These are phyloP conservation scores for Rhea pennata DNA, from an alignment of 2,113 vertebrate species.

Conservation along the genomic window DNA sequence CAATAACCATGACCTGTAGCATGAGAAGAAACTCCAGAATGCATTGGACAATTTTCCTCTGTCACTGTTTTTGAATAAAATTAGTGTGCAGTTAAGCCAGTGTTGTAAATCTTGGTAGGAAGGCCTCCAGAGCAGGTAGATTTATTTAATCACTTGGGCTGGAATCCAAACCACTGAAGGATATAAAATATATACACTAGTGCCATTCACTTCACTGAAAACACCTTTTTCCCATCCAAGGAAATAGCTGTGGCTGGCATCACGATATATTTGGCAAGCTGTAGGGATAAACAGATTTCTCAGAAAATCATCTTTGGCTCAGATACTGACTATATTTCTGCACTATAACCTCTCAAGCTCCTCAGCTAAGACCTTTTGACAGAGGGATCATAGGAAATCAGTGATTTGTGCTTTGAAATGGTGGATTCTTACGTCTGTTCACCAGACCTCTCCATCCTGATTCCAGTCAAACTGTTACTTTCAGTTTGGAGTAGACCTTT, in stretches of 20 bases:
- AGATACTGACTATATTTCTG: conserved; percentile 28
- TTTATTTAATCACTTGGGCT: conserved; percentile 66
- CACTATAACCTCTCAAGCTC: conserved; percentile 5
- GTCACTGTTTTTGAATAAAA: conserved; percentile 60
- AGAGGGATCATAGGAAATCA: conserved; percentile 4
- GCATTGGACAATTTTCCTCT: conserved; percentile 27
- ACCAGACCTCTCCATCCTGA: background rate
- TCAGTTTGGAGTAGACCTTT: background rate
- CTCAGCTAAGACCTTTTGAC: conserved; percentile 18
- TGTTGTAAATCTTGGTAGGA: conserved; percentile 48
- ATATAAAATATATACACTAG: conserved; percentile 48
- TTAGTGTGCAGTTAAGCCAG: conserved; percentile 54
- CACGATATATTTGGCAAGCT: conserved; percentile 61
- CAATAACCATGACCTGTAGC: background rate
- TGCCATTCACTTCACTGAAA: conserved; percentile 56
- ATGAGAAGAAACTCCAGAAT: conserved; percentile 30
- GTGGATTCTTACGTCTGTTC: background rate
- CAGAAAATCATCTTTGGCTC: conserved; percentile 33
- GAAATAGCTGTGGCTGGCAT: conserved; percentile 69
- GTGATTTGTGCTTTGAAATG: background rate
- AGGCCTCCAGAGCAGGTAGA: conserved; percentile 59
- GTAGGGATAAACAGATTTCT: conserved; percentile 53
- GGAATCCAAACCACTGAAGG: conserved; percentile 59
- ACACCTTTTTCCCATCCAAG: conserved; percentile 60
- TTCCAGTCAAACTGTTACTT: background rate